These are phyloP conservation scores for Eupithecia subumbrata DNA, from an alignment of 2,888 invertebrate genomes.

Conservation along the genomic window DNA sequence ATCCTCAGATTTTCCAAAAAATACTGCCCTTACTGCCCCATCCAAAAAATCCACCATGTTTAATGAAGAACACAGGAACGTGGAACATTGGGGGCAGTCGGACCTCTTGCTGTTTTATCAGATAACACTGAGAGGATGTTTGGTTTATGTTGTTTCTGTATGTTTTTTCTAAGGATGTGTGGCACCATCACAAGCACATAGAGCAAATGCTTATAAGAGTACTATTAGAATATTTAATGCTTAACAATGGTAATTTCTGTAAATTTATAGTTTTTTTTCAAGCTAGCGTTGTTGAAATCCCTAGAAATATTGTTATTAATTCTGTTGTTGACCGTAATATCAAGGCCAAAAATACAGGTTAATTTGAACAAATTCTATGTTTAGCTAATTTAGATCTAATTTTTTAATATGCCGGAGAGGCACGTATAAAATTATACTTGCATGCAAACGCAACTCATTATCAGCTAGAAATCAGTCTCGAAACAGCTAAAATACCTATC, in stretches of 20 bases:
- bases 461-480: not conserved
- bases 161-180: not conserved
- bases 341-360: not conserved
- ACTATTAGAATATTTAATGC: not conserved
- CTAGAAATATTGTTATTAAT: not conserved
- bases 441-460: not conserved
- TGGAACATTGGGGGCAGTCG: not conserved
- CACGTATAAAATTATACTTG: not conserved
- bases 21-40: no score
- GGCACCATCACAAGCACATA: not conserved
- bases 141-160: not conserved
- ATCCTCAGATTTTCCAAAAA: no score
- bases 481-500: not conserved
- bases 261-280: not conserved
- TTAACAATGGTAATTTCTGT: not conserved
- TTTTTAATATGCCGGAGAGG: not conserved
- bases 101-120: not conserved
- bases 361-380: not conserved
- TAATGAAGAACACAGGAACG: not conserved
- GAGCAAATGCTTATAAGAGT: not conserved
- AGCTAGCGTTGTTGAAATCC: not conserved
- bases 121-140: not conserved
- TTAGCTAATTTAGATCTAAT: no score
- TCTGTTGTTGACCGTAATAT: not conserved
- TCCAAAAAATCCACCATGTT: no score